Conservation (phyloP, 2,797 vertebrate species). For the Trachurus trachurus region DNA sequence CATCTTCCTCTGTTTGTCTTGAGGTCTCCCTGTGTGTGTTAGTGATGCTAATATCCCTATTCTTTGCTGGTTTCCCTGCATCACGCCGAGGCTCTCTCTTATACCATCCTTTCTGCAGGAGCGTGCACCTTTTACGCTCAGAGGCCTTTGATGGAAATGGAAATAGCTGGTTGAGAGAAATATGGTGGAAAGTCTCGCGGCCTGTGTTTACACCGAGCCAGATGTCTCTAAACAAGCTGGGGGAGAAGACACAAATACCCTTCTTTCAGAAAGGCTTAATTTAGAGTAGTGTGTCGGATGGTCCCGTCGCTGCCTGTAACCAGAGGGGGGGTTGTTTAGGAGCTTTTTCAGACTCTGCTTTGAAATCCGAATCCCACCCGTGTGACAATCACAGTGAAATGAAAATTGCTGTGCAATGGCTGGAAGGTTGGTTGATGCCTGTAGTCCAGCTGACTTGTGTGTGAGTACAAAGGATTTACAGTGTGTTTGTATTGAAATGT, state of each 20-base stretch:
- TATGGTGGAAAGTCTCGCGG: conserved; percentile 63
- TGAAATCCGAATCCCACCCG: conserved; percentile 18
- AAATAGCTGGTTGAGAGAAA: conserved; percentile 68
- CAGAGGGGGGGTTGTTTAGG: conserved; percentile 30
- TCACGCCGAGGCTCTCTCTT: conserved; percentile 27
- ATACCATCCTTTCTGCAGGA: conserved; percentile 25
- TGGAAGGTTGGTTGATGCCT: neutral
- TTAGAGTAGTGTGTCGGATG: conserved; percentile 35
- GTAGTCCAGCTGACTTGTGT: neutral
- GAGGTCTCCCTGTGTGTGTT: conserved; percentile 1
- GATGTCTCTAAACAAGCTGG: conserved; percentile 73
- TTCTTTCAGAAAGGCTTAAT: conserved; percentile 63
- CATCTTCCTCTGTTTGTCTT: conserved; percentile 16
- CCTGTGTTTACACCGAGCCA: conserved; percentile 69
- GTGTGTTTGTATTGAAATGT: neutral
- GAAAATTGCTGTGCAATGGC: conserved; percentile 21
- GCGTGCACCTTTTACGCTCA: conserved; percentile 46
- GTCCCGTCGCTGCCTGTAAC: conserved; percentile 26
- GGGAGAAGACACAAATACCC: conserved; percentile 61
- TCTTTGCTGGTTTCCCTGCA: conserved; percentile 29
- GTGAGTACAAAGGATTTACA: conserved; percentile 14
- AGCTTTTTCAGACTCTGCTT: conserved; percentile 37
- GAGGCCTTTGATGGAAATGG: conserved; percentile 64
- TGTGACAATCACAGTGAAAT: conserved; percentile 11
- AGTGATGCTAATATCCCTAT: conserved; percentile 24